Evolutionary conservation across 2,888 invertebrate species (phyloP), one percentile per base, ranked within the genome.

Genomic region (Criorhina ranunculi): DNA sequence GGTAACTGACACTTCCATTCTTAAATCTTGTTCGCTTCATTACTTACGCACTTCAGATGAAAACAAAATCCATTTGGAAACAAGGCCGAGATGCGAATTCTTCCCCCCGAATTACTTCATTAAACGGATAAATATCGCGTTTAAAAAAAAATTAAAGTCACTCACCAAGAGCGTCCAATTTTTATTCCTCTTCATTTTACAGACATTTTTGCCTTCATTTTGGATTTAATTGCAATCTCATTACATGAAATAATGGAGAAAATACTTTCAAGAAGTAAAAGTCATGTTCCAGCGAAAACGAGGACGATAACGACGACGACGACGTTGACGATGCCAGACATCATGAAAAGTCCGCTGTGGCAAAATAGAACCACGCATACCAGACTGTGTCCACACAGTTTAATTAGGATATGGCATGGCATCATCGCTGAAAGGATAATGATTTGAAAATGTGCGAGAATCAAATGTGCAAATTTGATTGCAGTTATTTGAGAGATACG

Each of bases 181-280:
- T 35, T 33, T 17, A 17, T 35, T 19, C 1, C 24, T 57, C 15
- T 8, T 35, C 55, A 19, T 17, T 57, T 57, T 1, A 9, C 11
- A 35, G 2, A 57, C 4, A n/a, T 35, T 17, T n/a, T 4, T 6
- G 9, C 17, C 5, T 17, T 11, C 35, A 57, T 57, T 57, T 57
- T 2, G 9, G 5, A 35, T 12, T n/a, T 57, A 57, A 57, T 57
- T 57, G 19, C 55, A 35, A n/a, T n/a, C 35, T 57, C 19, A 57
- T 57, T 35, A 17, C 35, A 17, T 15, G 0, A 33, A 35, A 31
- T 12, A 55, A 33, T 33, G 35, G 11, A 17, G 7, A 33, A 55
- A 37, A 57, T 37, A 57, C 17, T 57, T 35, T 5, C 8, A 6
- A 11, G 7, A 57, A 57, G 35, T 5, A 57, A 57, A 57, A 57